Evolutionary conservation across 2,888 invertebrate genomes (phyloP), one percentile per base, ranked within the genome.

Genomic region (Acanthacorydalis orientalis): DNA sequence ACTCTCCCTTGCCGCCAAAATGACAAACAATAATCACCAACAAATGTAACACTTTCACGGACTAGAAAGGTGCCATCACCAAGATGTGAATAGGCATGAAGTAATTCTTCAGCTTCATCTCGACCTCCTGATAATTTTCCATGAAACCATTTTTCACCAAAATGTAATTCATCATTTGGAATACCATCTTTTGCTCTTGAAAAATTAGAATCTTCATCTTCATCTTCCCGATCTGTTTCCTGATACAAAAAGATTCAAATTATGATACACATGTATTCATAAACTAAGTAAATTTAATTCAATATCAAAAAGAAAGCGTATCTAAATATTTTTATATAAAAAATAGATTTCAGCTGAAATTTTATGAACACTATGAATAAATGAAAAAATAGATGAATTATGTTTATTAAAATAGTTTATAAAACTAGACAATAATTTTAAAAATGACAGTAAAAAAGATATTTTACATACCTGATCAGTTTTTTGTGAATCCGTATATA

Each of bases 41-140:
- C 89, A 66, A 95, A 95, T 0, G 93, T 95, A 31, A 91, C 91
- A 61, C 93, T 92, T 56, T 91, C 89, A 32, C 95, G 73, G 1
- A 96, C 95, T 31, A 93, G 72, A 63, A 93, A 93, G 0, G 91
- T 90, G 0, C 92, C 93, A 61, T 92, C 90, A 0, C 91, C 91
- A 4, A 91, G 70, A 60, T 84, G 75, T 0, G 88, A 75, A 60
- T 90, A 88, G 7, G 77, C 73, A 48, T 77, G 73, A 9, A 93
- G 64, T 33, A 89, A 73, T 53, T 78, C 75, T 60, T 87, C 87
- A 0, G 89, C 85, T 58, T 90, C 87, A 51, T 77, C 77, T 4
- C 89, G 66, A 15, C 87, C 87, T 23, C 83, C 84, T 12, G 81
- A 77, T 35, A 92, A 65, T 61, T 82, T 82, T 1, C 92, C 91